Evolutionary conservation across 2,797 vertebrate genomes (phyloP), one percentile per base, ranked within the genome.

Genomic region (Sternotherus odoratus): DNA sequence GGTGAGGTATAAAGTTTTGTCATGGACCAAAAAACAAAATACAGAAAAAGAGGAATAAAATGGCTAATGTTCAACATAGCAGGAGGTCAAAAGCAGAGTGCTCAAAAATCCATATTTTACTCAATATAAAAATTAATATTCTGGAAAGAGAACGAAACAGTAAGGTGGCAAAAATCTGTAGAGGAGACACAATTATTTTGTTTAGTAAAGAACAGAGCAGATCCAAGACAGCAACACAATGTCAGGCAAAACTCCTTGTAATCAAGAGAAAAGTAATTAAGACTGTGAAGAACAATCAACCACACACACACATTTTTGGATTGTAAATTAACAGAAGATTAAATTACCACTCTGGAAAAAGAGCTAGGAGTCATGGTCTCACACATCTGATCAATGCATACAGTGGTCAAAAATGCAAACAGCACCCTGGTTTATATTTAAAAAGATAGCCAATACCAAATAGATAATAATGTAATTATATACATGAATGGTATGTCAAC

Each of bases 251-350:
- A 12, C 28, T 12, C 8, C 60, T 79, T 51, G 49, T 24, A 66
- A 82, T 21, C 89, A 84, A 17, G 56, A 78, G 57, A 63, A 30
- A 83, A 50, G 77, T 39, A 56, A 53, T 1, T 43, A 33, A 95
- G 72, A 82, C 0, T 0, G 0, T 50, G 5, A 50, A 4, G 79
- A 63, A 36, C 48, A 82, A 24, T 39, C 83, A 49, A 51, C 17
- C 50, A 57, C 3, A 28, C 12, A 57, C 2, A 51, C 4, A 30
- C 79, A 82, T 19, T 46, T 54, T 0, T 49, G 9, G 39, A 66
- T 74, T 10, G 4, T 95, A 23, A 60, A 83, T 54, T 23, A 86
- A 93, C 77, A 43, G 87, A 5, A 24, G 26, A 28, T 56, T 56
- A 56, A 56, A 56, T 79, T 82, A 85, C 48, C 50, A 19, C 24